A percentile compares a stretch with the other conserved stretches of the same genome.
Conservation (phyloP, 2,113 vertebrate genomes). For the Xenus cinereus region DNA sequence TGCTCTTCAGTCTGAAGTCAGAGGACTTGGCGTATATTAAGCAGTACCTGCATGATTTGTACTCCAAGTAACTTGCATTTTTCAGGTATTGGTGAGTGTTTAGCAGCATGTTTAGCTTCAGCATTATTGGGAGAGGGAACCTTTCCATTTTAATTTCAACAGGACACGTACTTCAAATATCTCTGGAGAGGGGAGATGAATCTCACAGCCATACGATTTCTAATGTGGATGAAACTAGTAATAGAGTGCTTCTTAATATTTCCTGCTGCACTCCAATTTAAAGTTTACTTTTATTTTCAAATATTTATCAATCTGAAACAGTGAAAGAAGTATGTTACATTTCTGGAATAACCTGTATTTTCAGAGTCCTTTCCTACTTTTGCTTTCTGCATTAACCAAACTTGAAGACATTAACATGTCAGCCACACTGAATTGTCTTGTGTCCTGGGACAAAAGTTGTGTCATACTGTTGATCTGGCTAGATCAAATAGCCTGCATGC, state of each 20-base stretch:
- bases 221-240: not conserved
- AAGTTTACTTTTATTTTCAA: not conserved
- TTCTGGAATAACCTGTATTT: not conserved
- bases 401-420: conserved; percentile 73
- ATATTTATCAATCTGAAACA: not conserved
- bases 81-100: not conserved
- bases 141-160: not conserved
- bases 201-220: not conserved
- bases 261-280: not conserved
- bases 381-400: conserved; percentile 78
- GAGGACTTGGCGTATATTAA: not conserved
- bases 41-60: not conserved
- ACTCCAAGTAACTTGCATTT: not conserved
- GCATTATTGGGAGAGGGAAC: not conserved
- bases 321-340: not conserved
- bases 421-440: conserved; percentile 74
- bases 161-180: not conserved
- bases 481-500: conserved; percentile 72
- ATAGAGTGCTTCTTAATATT: not conserved
- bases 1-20: not conserved
- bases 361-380: conserved; percentile 52
- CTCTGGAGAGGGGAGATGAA: not conserved
- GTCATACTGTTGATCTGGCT: conserved; percentile 73
- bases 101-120: not conserved
- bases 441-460: conserved; percentile 71